These are phyloP conservation scores for Lutraria rhynchaena DNA, from an alignment of 1,140 invertebrate species.

Conservation along the genomic window DNA sequence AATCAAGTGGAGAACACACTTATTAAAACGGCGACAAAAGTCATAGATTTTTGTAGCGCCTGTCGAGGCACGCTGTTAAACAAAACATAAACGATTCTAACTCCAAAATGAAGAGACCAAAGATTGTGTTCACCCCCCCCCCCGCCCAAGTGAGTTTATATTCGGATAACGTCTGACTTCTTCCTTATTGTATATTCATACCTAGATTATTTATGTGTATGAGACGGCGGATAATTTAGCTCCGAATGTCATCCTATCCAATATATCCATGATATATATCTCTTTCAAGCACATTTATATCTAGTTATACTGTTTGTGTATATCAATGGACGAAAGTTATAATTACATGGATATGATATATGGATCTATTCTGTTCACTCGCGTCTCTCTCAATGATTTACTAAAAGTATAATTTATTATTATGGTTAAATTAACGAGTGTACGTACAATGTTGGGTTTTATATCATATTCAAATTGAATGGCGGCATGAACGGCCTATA, in stretches of 20 bases:
- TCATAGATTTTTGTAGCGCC: too few relatives aligned
- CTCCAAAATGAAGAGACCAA: too few relatives aligned
- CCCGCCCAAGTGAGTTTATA: too few relatives aligned
- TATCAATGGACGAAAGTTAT: conserved; percentile 39
- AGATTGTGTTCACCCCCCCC: too few relatives aligned
- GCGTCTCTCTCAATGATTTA: conserved; percentile 22
- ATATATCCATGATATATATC: conserved; percentile 37
- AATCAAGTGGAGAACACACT: too few relatives aligned
- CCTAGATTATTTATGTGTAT: conserved; percentile 43
- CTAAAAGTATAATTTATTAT: conserved; percentile 52
- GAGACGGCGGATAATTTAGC: conserved; percentile 40
- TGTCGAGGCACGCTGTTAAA: too few relatives aligned
- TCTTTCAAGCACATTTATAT: conserved; percentile 28
- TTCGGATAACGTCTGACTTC: background rate
- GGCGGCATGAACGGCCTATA: background rate
- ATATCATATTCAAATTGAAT: conserved; percentile 39
- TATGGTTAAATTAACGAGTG: conserved; percentile 45
- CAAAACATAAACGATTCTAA: too few relatives aligned
- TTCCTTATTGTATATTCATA: conserved; percentile 35
- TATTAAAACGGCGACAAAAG: too few relatives aligned
- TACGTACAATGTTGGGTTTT: conserved; percentile 38
- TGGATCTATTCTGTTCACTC: background rate
- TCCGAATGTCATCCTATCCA: conserved; percentile 19
- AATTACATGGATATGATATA: conserved; percentile 49
- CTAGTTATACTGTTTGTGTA: conserved; percentile 48